A percentile compares a stretch with the other conserved stretches of the same genome.
These are phyloP conservation scores for Theocolax elegans DNA, from an alignment of 1,140 invertebrate species.

Conservation along the genomic window DNA sequence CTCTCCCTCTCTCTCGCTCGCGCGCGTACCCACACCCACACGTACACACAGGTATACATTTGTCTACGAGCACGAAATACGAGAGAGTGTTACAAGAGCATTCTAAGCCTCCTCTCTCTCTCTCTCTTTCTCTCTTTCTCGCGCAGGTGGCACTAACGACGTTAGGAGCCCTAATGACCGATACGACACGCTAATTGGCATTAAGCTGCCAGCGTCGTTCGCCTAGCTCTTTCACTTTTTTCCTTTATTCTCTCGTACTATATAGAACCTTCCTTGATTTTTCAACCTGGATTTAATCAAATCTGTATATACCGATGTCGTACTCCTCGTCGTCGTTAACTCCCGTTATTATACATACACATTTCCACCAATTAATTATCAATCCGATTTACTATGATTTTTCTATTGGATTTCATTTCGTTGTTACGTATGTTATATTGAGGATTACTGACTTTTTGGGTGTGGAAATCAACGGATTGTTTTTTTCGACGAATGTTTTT, in stretches of 20 bases:
- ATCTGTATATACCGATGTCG: no score
- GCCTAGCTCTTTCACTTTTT: background rate
- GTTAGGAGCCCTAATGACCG: conserved; percentile 30
- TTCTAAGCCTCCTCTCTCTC: background rate
- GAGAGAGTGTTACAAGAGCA: background rate
- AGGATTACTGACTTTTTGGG: no score
- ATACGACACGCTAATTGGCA: conserved; percentile 40
- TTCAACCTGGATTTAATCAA: background rate
- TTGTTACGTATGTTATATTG: no score
- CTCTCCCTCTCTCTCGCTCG: background rate
- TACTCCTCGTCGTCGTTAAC: no score
- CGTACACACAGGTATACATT: background rate
- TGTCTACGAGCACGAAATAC: background rate
- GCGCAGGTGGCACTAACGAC: conserved; percentile 35
- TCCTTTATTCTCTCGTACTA: background rate
- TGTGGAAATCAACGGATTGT: no score
- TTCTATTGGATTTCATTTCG: no score
- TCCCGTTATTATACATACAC: no score
- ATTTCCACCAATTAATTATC: no score
- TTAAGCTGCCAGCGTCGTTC: conserved; percentile 25
- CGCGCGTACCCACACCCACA: no score
- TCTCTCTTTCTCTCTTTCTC: background rate
- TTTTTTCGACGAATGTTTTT: no score
- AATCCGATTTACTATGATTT: no score
- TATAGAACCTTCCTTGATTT: background rate